Conservation (phyloP, 2,113 vertebrate genomes). For the Oriolus oriolus region DNA sequence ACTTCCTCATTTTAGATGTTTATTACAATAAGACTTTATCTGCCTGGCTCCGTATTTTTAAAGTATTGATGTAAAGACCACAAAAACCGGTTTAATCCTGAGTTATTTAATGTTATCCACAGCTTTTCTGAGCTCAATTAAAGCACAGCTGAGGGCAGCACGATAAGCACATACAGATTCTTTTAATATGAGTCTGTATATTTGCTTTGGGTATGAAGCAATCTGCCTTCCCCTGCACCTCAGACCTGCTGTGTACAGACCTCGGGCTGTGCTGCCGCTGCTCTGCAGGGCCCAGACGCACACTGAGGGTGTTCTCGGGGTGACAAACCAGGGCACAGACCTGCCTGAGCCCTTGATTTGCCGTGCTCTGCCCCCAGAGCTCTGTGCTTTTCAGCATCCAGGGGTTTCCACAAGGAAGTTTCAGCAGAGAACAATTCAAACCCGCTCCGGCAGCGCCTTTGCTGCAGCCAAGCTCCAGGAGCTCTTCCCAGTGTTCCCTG, state of each 20-base stretch:
- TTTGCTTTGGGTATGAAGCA: neutral
- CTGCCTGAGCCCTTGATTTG: neutral
- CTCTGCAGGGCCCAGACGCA: neutral
- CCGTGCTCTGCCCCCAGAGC: neutral
- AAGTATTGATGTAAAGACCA: neutral
- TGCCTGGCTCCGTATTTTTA: neutral
- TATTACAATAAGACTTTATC: neutral
- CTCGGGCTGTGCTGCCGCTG: neutral
- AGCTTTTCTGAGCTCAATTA: neutral
- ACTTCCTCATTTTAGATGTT: slow-evolving; percentile 52
- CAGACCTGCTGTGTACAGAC: neutral
- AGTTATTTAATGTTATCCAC: neutral
- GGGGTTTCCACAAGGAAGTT: neutral
- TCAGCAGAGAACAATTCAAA: neutral
- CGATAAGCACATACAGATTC: neutral
- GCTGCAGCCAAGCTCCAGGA: neutral
- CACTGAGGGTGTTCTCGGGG: neutral
- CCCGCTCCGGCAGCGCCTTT: neutral
- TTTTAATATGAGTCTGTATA: neutral
- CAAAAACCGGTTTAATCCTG: neutral
- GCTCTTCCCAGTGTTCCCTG: neutral
- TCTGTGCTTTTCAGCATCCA: neutral
- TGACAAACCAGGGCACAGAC: neutral
- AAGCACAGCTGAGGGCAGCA: neutral
- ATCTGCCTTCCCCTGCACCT: neutral